Conservation (phyloP, 2,113 vertebrate genomes). For the Alexandromys fortis region DNA sequence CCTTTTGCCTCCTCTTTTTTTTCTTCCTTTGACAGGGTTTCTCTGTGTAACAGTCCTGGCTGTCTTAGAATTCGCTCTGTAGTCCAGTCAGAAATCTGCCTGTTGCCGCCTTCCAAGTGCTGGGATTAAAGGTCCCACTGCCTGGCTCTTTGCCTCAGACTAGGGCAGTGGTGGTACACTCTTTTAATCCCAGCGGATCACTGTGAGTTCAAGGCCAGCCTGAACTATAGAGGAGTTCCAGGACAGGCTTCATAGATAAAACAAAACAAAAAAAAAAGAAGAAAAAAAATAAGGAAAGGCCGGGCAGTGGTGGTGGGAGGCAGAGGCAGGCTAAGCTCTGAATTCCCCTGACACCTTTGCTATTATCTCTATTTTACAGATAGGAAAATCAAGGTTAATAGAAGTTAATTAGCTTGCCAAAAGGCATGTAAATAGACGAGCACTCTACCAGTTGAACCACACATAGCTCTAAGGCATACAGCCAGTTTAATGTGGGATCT, state of each 20-base stretch:
- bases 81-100: neutral
- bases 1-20: neutral
- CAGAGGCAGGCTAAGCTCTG: neutral
- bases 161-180: too few species aligned
- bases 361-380: conserved; percentile 1
- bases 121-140: neutral
- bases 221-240: too few species aligned
- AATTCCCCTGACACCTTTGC: neutral
- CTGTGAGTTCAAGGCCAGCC: too few species aligned
- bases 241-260: too few species aligned
- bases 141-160: neutral
- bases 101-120: neutral
- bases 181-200: too few species aligned
- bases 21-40: neutral
- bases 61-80: neutral
- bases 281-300: too few species aligned
- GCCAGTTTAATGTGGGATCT: neutral
- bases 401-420: neutral
- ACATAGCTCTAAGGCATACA: neutral
- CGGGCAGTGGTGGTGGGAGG: too few species aligned
- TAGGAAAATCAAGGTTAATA: neutral
- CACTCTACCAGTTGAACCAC: neutral
- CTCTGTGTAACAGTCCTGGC: neutral
- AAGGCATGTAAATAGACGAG: neutral
- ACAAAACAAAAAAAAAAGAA: too few species aligned